Percentiles rank a stretch among this genome's conserved stretches.
Evolutionary conservation across 2,888 invertebrate genomes (phyloP).

Genomic region (Aphidius colemani): DNA sequence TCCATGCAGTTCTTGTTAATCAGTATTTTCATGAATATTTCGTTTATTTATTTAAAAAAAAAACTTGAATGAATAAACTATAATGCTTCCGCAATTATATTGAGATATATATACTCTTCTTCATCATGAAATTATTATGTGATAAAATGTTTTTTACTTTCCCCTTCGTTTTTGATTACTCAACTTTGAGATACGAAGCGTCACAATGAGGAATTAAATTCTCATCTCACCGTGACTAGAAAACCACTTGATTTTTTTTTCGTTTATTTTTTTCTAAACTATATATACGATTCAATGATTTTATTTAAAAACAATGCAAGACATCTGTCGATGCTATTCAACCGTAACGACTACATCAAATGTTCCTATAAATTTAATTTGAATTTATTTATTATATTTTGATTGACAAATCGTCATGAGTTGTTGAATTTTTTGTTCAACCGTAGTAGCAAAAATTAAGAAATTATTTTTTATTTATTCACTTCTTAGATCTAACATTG

Average conservation of each 20-base stretch:
- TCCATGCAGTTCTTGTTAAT: too few species aligned
- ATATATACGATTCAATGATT: not conserved
- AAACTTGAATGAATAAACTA: slow-evolving; percentile 10
- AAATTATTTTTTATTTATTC: slow-evolving; percentile 22
- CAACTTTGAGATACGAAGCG: slow-evolving; percentile 29
- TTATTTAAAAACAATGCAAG: not conserved
- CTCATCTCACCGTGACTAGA: slow-evolving; percentile 2
- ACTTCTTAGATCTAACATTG: slow-evolving; percentile 23
- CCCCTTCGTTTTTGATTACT: slow-evolving; percentile 30
- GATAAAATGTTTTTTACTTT: slow-evolving; percentile 33
- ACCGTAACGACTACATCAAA: not conserved
- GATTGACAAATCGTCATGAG: not conserved
- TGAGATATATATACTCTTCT: slow-evolving; percentile 28
- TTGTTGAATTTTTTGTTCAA: not conserved
- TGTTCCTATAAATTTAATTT: not conserved
- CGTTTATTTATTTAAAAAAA: too few species aligned
- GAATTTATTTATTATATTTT: not conserved
- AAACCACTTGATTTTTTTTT: not conserved
- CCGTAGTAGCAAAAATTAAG: slow-evolving; percentile 1
- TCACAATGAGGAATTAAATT: slow-evolving; percentile 31
- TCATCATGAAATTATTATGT: slow-evolving; percentile 33
- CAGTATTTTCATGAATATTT: too few species aligned
- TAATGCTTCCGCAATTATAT: slow-evolving; percentile 32
- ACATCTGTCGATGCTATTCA: not conserved
- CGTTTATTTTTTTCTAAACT: not conserved